These are phyloP conservation scores for Novumbra hubbsi DNA, from an alignment of 2,797 vertebrate genomes.

Conservation along the genomic window DNA sequence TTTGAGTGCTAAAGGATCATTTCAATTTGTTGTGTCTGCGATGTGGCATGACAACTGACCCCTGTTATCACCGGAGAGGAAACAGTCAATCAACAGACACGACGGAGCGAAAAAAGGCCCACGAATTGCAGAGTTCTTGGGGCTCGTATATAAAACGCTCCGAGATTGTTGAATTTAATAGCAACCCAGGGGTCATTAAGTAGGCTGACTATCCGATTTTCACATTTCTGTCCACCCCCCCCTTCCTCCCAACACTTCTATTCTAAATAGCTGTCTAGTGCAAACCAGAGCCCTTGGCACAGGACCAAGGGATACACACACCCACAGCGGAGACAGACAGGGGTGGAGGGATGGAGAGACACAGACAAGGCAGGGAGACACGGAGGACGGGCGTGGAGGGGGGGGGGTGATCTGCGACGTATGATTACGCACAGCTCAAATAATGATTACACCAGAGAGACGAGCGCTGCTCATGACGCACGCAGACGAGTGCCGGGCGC, in stretches of 20 bases:
- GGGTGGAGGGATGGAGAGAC: not conserved
- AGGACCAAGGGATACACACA: constrained; percentile 20
- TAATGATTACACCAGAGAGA: constrained; percentile 17
- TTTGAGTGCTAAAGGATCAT: not conserved
- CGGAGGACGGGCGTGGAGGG: not conserved
- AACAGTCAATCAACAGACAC: not conserved
- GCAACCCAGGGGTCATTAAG: constrained; percentile 6
- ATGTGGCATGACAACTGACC: not conserved
- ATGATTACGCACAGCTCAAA: constrained; percentile 6
- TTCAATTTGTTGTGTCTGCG: not conserved
- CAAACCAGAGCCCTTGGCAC: constrained; percentile 29
- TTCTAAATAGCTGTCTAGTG: constrained; percentile 18
- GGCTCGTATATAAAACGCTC: not conserved
- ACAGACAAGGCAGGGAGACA: not conserved
- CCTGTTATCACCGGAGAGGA: not conserved
- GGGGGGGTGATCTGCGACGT: not conserved
- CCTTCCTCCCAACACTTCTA: not conserved
- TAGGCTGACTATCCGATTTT: constrained; percentile 11
- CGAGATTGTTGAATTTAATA: not conserved
- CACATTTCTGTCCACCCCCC: not conserved
- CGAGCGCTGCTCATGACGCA: constrained; percentile 15
- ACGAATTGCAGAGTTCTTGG: not conserved
- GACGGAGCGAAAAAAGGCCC: not conserved
- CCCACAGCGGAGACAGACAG: constrained; percentile 5
- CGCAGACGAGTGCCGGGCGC: constrained; percentile 40